Percentiles rank a stretch among this genome's conserved stretches.
These are phyloP conservation scores for Chaetodon auriga DNA, from an alignment of 2,113 vertebrate genomes.

Conservation along the genomic window DNA sequence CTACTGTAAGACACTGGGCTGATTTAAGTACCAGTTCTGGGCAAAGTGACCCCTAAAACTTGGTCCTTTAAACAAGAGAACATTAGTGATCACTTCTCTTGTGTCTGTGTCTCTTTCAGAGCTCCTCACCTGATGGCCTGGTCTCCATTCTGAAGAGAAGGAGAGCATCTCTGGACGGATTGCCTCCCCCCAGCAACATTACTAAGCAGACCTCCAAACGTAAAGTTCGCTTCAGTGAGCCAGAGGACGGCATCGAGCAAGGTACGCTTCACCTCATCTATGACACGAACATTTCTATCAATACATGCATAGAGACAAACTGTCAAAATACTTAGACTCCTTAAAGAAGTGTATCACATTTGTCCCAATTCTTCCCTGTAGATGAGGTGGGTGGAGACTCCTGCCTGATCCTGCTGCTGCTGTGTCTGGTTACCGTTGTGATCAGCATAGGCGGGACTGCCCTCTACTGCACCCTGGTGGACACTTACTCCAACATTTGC, in stretches of 20 bases:
- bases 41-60: neutral
- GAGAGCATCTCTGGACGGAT: constrained; percentile 85
- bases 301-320: neutral
- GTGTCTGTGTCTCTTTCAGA: constrained; percentile 77
- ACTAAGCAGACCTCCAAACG: constrained; percentile 86
- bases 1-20: neutral
- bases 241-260: constrained; percentile 89
- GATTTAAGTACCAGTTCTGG: neutral
- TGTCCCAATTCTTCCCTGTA: constrained; percentile 62
- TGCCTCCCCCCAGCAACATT: constrained; percentile 69
- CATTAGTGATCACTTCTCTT: neutral
- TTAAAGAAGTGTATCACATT: neutral
- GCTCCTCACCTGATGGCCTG: constrained; percentile 88
- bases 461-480: constrained; percentile 92
- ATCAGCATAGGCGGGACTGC: constrained; percentile 95
- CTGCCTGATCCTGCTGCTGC: constrained; percentile 91
- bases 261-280: constrained; percentile 76
- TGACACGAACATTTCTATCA: neutral
- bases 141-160: constrained; percentile 98
- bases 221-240: constrained; percentile 94
- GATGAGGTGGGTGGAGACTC: constrained; percentile 92
- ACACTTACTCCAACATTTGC: constrained; percentile 91
- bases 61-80: neutral
- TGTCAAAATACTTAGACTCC: neutral
- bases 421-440: constrained; percentile 94